These are phyloP conservation scores for Stomatorhinus ivindoensis DNA, from an alignment of 2,113 vertebrate species.

Conservation along the genomic window DNA sequence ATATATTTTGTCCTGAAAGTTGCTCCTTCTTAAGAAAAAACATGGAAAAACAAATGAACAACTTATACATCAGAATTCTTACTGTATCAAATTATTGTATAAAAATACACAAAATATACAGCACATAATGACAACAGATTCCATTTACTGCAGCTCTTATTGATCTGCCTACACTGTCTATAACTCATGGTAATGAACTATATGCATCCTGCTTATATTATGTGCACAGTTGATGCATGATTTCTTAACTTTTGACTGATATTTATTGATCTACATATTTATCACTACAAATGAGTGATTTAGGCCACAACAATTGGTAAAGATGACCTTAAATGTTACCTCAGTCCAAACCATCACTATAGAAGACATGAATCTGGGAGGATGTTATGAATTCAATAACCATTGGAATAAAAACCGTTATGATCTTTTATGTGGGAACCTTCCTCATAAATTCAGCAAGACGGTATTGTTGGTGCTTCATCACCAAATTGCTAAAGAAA, in stretches of 20 bases:
- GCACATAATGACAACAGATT: background rate
- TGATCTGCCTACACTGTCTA: background rate
- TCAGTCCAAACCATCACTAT: background rate
- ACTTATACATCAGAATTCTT: background rate
- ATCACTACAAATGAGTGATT: background rate
- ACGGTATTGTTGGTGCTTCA: background rate
- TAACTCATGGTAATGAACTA: background rate
- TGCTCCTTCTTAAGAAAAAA: background rate
- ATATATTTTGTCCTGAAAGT: background rate
- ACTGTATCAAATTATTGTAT: background rate
- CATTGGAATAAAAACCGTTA: background rate
- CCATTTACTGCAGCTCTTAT: background rate
- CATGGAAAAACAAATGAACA: background rate
- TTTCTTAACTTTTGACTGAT: slow-evolving; percentile 1
- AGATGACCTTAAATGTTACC: background rate
- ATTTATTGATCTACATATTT: background rate
- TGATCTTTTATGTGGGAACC: background rate
- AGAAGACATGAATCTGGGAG: background rate
- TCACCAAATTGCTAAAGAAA: background rate
- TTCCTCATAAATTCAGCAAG: background rate
- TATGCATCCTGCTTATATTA: background rate
- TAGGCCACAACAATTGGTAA: background rate
- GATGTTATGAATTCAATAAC: background rate
- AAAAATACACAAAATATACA: background rate
- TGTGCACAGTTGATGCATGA: background rate